Evolutionary conservation across 2,888 invertebrate species (phyloP).

Genomic region (Drosophila aldrichi): DNA sequence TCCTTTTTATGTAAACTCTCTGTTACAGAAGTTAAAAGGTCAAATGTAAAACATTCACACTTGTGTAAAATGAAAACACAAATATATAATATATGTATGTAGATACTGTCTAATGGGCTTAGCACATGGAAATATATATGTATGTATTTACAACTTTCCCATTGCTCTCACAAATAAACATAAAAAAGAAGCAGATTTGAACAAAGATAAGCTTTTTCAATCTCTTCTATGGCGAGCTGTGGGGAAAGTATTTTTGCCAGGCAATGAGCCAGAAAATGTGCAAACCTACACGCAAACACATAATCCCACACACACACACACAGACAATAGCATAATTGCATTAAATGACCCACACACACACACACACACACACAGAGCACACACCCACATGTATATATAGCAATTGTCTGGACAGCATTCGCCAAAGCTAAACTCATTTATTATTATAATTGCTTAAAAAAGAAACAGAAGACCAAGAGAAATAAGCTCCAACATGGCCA

Average conservation of each 20-base stretch:
- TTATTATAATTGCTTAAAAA: conserved; percentile 73
- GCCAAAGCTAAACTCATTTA: conserved; percentile 62
- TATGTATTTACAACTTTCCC: too few species aligned
- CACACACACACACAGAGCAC: not conserved
- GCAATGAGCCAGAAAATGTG: conserved; percentile 54
- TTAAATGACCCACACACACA: conserved; percentile 44
- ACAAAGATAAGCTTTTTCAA: not conserved
- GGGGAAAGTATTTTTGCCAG: not conserved
- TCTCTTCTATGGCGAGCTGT: not conserved
- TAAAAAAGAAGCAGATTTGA: not conserved
- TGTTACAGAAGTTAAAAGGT: too few species aligned
- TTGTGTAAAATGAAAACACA: too few species aligned
- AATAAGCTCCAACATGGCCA: not conserved
- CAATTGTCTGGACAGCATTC: conserved; percentile 28
- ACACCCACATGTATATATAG: conserved; percentile 1
- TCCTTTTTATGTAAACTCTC: too few species aligned
- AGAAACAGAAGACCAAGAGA: conserved; percentile 6
- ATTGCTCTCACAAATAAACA: too few species aligned
- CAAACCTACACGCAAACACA: conserved; percentile 16
- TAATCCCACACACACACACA: conserved; percentile 44
- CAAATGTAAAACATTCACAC: too few species aligned
- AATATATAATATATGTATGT: too few species aligned
- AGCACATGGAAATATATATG: too few species aligned
- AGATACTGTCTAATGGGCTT: too few species aligned
- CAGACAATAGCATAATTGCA: conserved; percentile 58